Base-by-base conservation (phyloP, 1,140 invertebrate species). In the Hesperophylax magnus region DNA sequence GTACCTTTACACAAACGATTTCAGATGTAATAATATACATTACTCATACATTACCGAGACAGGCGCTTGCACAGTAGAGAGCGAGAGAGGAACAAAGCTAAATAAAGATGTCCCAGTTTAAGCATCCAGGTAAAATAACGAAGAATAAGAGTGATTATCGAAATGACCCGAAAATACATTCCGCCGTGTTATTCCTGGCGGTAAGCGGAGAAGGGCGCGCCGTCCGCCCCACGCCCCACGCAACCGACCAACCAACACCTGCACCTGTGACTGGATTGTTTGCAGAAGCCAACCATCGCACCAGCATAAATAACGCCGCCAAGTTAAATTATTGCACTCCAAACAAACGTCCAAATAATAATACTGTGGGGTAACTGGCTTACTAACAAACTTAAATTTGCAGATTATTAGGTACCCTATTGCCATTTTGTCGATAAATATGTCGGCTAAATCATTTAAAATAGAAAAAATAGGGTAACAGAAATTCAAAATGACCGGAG, bases 191-290 rank as follows among this genome's bases (percentile, higher is more conserved):
- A 65, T 63, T 77, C 47, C 47, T 63, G 75, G 47, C 60, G 39
- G 75, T 53, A 52, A 63, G 52, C 58, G 58, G 61, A 77, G 75
- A 65, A 63, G 39, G 54, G 54, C 14, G 24, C 34, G 27, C 60
- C 60, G 20, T n/a, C 20, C 15, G n/a, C 18, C 53, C 20, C 22
- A 31, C 34, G 65, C 65, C 77, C 77, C 78, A 69, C 78, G 58
- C 47, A 34, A 74, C 39, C 39, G 3, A 14, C 34, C 34, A 34
- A 34, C 34, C 34, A 34, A 34, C 34, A 34, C 34, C 34, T 34
- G 34, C 78, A 79, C 78, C 78, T 79, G 78, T 20, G 67, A 53
- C n/a, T 53, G 69, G 78, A 79, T 61, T 74, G 78, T 79, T 79
- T 34, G 78, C 67, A 61, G 67, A 47, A 72, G 78, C 67, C 78